Percentiles rank a stretch among this genome's conserved stretches.
Evolutionary conservation across 2,113 vertebrate genomes (phyloP).

Genomic region (Gymnogyps californianus): DNA sequence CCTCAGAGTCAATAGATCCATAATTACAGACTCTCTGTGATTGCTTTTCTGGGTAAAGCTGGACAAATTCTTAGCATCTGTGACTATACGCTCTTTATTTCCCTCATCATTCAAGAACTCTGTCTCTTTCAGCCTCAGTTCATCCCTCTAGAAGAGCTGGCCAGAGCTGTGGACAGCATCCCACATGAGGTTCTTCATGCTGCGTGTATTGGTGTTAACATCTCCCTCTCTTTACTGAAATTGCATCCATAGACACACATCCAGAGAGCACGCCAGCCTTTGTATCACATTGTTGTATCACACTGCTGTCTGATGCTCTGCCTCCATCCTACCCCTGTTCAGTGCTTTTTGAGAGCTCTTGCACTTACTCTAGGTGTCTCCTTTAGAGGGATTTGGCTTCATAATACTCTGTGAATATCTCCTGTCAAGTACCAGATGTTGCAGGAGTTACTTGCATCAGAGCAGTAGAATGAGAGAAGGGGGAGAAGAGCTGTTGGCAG

Average conservation of each 20-base stretch:
- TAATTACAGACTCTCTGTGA: not conserved
- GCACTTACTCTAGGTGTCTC: not conserved
- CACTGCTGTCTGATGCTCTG: not conserved
- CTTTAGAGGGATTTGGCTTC: not conserved
- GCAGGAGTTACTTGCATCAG: not conserved
- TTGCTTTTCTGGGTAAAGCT: not conserved
- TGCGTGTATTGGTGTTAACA: not conserved
- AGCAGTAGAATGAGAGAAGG: not conserved
- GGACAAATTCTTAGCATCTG: not conserved
- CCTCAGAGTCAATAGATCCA: not conserved
- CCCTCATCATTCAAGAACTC: not conserved
- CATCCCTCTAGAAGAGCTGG: not conserved
- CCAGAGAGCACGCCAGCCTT: not conserved
- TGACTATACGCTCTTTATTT: not conserved
- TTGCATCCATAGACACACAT: not conserved
- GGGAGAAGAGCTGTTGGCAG: not conserved
- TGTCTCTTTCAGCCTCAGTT: not conserved
- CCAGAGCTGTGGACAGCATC: not conserved
- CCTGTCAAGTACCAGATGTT: not conserved
- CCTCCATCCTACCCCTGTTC: not conserved
- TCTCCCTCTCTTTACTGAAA: not conserved
- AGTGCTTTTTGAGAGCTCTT: not conserved
- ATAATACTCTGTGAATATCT: not conserved
- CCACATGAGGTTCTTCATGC: not conserved
- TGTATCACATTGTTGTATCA: not conserved